These are phyloP conservation scores for Dendrophyllia cribrosa DNA, from an alignment of 64 coral and sea anemone species.

Conservation along the genomic window DNA sequence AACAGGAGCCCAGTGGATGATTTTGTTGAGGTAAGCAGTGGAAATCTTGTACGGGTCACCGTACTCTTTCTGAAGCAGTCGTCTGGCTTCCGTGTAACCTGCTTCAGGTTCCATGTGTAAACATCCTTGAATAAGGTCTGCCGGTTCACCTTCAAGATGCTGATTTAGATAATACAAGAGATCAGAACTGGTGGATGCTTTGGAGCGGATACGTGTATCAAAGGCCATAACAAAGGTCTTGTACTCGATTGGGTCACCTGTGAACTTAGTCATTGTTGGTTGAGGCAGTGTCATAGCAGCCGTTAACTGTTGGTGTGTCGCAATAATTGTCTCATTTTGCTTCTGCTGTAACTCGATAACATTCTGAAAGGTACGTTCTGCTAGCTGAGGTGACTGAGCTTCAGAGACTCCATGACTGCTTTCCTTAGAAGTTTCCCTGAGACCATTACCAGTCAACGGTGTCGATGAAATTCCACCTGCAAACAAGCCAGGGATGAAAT, in stretches of 20 bases:
- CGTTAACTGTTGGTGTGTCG: conserved; percentile 21
- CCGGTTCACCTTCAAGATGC: conserved; percentile 37
- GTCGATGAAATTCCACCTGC: too few species aligned
- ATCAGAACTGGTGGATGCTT: conserved; percentile 1
- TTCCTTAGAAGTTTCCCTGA: too few species aligned
- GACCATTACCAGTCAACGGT: too few species aligned
- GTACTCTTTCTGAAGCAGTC: neutral
- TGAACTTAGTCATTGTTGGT: neutral
- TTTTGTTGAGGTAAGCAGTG: too few species aligned
- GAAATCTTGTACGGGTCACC: too few species aligned
- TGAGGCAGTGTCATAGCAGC: conserved; percentile 20
- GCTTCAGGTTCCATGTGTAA: conserved; percentile 12
- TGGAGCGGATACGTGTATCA: conserved; percentile 36
- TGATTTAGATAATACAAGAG: conserved; percentile 32
- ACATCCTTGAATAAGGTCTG: conserved; percentile 28
- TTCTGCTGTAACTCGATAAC: neutral
- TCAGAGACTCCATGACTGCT: too few species aligned
- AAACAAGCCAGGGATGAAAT: neutral
- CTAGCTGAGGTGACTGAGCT: too few species aligned
- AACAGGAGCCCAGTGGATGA: too few species aligned
- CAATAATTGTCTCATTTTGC: neutral
- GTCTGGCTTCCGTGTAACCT: conserved; percentile 27
- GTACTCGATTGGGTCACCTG: conserved; percentile 4
- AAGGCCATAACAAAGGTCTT: conserved; percentile 47
- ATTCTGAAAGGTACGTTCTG: neutral